Base-by-base conservation (phyloP, 2,888 invertebrate species). In the Diarsia brunnea region DNA sequence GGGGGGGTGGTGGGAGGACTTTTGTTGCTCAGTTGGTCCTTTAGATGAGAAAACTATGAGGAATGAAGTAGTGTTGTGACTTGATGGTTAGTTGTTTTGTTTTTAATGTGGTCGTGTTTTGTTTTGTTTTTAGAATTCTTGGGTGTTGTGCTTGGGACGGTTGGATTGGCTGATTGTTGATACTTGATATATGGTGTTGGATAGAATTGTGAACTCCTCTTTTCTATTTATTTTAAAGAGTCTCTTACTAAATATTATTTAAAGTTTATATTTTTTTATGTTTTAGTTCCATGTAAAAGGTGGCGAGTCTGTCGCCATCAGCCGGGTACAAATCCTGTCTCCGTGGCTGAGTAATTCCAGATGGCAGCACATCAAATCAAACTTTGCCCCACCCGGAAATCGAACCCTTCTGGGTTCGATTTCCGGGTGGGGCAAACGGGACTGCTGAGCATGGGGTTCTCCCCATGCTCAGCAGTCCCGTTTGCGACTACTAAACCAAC, bases 11-110 rank as follows among this genome's bases (percentile, higher is more conserved):
- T 12, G 38, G 49, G 68, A 43, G 45, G 10, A 79, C 83, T 83
- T 79, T 79, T 88, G 81, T 85, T 78, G 60, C 67, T 79, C 77
- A 87, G 81, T 85, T 76, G 60, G 65, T 80, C 75, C 75, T 82
- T 73, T 79, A 78, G 60, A 84, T 86, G 87, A 75, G 73, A 84
- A 78, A 85, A 88, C 82, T 84, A 87, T 87, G 84, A 87, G 71
- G 86, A 88, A 88, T 88, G 84, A 86, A 82, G 79, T 86, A 73
- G 82, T 87, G 79, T 75, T 74, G 21, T 81, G 79, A 75, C 74
- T 84, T 88, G 84, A 87, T 87, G 84, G 66, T 81, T 73, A 49
- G 74, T 11, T 69, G 82, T 79, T 82, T 86, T 87, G 80, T 87
- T 88, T 88, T 82, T 70, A 66, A 61, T 14, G 49, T n/a, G 55